Evolutionary conservation across 2,113 vertebrate genomes (phyloP).

Genomic region (Fregata magnificens): DNA sequence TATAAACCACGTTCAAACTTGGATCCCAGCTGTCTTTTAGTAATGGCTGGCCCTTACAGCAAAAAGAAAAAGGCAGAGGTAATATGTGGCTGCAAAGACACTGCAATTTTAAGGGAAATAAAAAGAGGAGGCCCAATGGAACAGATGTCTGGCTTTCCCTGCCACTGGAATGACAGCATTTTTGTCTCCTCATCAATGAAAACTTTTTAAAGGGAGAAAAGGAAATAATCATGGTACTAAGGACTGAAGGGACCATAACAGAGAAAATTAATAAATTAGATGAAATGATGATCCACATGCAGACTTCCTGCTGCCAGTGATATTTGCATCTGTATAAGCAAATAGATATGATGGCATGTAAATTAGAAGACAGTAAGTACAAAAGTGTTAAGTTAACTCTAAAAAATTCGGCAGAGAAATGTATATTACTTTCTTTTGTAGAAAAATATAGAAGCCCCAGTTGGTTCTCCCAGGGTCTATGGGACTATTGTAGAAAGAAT

Average conservation of each 20-base stretch:
- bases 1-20: not conserved
- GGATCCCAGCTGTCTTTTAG: not conserved
- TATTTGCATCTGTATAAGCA: not conserved
- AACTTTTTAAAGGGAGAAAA: not conserved
- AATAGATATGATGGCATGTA: not conserved
- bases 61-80: not conserved
- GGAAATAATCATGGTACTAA: not conserved
- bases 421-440: not conserved
- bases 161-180: not conserved
- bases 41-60: not conserved
- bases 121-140: not conserved
- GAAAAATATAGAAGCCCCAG: accelerated
- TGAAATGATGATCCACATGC: not conserved
- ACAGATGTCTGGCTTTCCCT: not conserved
- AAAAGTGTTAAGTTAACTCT: not conserved
- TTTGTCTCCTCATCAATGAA: not conserved
- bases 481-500: not conserved
- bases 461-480: not conserved
- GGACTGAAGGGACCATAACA: not conserved
- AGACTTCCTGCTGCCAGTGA: not conserved
- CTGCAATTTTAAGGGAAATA: not conserved
- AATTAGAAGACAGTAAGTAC: not conserved
- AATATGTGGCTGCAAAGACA: not conserved
- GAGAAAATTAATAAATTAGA: not conserved
- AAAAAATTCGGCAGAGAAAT: not conserved